These are phyloP conservation scores for Rhynchopsitta pachyrhyncha DNA, from an alignment of 2,113 vertebrate species.

Conservation along the genomic window DNA sequence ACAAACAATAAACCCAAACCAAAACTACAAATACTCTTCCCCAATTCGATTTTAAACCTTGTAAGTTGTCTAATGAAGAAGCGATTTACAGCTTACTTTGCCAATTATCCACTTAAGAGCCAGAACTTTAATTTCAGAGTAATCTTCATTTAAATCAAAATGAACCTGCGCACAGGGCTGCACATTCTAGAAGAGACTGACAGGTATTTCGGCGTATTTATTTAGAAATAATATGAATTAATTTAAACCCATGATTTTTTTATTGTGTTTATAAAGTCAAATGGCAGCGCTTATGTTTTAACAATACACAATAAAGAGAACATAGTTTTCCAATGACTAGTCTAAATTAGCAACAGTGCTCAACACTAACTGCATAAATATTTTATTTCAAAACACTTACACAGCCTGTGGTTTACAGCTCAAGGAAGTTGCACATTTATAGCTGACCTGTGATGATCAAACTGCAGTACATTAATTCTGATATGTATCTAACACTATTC, in stretches of 20 bases:
- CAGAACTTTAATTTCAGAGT: not conserved
- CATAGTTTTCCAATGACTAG: slow-evolving; percentile 3
- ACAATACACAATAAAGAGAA: slow-evolving; percentile 29
- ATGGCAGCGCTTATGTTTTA: slow-evolving; percentile 31
- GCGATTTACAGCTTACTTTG: slow-evolving; percentile 4
- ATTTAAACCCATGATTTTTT: not conserved
- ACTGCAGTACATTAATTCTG: not conserved
- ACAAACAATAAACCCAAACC: not conserved
- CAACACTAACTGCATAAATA: slow-evolving; percentile 38
- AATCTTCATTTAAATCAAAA: slow-evolving; percentile 16
- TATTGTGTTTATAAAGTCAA: slow-evolving; percentile 37
- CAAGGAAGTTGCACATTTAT: not conserved
- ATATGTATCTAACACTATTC: not conserved
- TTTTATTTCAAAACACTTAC: slow-evolving; percentile 52
- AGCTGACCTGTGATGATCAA: slow-evolving; percentile 12
- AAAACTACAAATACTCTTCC: not conserved
- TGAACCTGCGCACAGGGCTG: not conserved
- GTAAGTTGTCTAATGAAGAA: not conserved
- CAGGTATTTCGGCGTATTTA: not conserved
- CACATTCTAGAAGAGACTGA: not conserved
- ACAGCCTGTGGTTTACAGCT: slow-evolving; percentile 15
- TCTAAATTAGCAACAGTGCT: slow-evolving; percentile 24
- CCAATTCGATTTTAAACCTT: not conserved
- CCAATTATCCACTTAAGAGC: not conserved
- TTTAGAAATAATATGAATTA: not conserved